These are phyloP conservation scores for Symphodus melops DNA, from an alignment of 2,113 vertebrate genomes.

Conservation along the genomic window DNA sequence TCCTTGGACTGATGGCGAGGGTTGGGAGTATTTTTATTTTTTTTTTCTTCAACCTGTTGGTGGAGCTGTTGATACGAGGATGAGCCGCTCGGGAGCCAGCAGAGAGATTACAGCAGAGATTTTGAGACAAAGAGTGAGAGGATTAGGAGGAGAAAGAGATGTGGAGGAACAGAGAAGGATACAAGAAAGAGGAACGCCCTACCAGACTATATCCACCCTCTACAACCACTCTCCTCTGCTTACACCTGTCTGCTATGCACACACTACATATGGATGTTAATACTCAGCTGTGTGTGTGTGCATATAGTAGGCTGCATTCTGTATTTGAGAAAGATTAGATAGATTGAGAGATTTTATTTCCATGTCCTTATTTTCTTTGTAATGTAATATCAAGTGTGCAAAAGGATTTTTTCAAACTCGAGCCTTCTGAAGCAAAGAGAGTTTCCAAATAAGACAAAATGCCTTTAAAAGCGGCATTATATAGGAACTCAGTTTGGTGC, in stretches of 20 bases:
- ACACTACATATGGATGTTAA: background rate
- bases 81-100: slow-evolving; percentile 6
- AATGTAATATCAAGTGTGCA: too few relatives aligned
- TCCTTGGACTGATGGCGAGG: slow-evolving; percentile 15
- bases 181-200: slow-evolving; percentile 44
- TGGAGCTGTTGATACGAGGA: slow-evolving; percentile 78
- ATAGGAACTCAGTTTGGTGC: too few relatives aligned
- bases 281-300: background rate
- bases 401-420: too few relatives aligned
- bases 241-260: slow-evolving; percentile 1
- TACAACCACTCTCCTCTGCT: slow-evolving; percentile 22
- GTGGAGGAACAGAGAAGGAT: slow-evolving; percentile 52
- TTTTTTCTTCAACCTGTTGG: slow-evolving; percentile 75
- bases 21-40: background rate
- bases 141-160: slow-evolving; percentile 53
- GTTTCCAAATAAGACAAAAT: too few relatives aligned
- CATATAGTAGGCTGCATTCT: background rate
- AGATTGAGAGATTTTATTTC: background rate
- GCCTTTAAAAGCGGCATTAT: too few relatives aligned
- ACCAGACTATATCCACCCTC: slow-evolving; percentile 45
- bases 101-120: slow-evolving; percentile 48
- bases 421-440: too few relatives aligned
- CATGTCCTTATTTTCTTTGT: background rate
- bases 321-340: background rate
- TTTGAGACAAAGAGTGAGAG: slow-evolving; percentile 62